Base-by-base conservation (phyloP, 2,797 vertebrate genomes). In the Arremon aurantiirostris region DNA sequence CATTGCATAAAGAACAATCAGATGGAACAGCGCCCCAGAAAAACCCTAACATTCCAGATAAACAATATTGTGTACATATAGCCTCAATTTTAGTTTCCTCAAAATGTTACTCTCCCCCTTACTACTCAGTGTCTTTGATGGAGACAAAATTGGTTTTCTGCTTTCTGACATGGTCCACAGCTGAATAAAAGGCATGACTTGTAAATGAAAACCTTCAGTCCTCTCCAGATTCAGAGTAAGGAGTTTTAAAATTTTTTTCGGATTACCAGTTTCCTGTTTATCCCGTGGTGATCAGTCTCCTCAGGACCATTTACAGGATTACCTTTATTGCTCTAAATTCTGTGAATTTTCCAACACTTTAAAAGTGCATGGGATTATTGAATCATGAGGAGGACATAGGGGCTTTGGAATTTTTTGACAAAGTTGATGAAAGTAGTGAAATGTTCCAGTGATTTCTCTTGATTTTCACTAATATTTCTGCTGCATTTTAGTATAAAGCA, bases 401-500 rank as follows among this genome's bases (percentile, higher is more conserved):
- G 1, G 5, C 30, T 87, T 71, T 37, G 3, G 8, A 8, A 1
- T 34, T 86, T 86, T 82, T 73, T 50, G 5, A 60, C 19, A 46
- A 71, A 90, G 53, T 53, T 84, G 84, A 61, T 94, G 47, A 89
- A 90, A 93, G 32, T 27, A 79, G 52, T 65, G 42, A 80, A 96
- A 82, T 82, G 7, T 86, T 94, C 26, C 16, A 92, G 52, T 83
- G 61, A 84, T 95, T 73, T 55, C 23, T 61, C 55, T 84, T 82
- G 70, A 85, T 96, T 97, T 96, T 91, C 78, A 81, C 94, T 95
- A 96, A 82, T 87, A 93, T 94, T 95, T 96, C 73, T 90, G 35
- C 66, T 22, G 11, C 30, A 4, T 94, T 97, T 96, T 68, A 81
- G 44, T 70, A 90, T 75, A 87, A 96, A 95, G 46, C 19, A 90